These are phyloP conservation scores for Loris lydekkerianus DNA, from an alignment of 2,797 vertebrate species.

Conservation along the genomic window DNA sequence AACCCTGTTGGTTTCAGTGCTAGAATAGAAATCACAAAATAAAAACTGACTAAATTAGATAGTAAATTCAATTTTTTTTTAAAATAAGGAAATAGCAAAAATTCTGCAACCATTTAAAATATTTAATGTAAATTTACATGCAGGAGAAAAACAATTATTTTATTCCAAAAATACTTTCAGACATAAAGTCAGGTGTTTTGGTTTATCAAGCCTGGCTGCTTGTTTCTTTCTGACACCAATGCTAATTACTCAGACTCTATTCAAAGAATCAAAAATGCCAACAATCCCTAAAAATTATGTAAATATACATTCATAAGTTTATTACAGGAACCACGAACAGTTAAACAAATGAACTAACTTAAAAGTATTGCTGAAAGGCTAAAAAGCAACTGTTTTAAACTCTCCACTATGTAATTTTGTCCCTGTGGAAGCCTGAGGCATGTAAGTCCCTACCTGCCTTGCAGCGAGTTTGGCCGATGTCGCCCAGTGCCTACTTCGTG, in stretches of 20 bases:
- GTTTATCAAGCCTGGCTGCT: background rate
- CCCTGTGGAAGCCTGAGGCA: rapidly evolving
- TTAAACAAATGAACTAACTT: conserved; percentile 63
- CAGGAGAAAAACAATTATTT: background rate
- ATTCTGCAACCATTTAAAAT: background rate
- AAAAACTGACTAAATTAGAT: background rate
- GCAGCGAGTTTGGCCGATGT: background rate
- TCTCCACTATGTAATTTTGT: background rate
- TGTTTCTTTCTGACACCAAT: background rate
- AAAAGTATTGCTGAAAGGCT: conserved; percentile 44
- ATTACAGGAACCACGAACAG: background rate
- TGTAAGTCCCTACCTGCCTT: background rate
- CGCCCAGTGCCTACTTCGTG: background rate
- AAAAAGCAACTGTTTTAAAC: background rate
- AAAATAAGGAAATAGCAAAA: background rate
- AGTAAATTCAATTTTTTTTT: background rate
- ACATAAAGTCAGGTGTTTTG: background rate
- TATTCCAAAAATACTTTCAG: background rate
- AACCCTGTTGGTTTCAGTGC: background rate
- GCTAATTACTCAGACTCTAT: background rate
- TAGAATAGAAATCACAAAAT: background rate
- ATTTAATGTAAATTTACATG: conserved; percentile 7
- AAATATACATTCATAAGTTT: conserved; percentile 50
- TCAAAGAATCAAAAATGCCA: background rate
- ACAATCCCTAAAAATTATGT: conserved; percentile 52